Conservation (phyloP, 2,113 vertebrate genomes). For the Percopsis transmontana region DNA sequence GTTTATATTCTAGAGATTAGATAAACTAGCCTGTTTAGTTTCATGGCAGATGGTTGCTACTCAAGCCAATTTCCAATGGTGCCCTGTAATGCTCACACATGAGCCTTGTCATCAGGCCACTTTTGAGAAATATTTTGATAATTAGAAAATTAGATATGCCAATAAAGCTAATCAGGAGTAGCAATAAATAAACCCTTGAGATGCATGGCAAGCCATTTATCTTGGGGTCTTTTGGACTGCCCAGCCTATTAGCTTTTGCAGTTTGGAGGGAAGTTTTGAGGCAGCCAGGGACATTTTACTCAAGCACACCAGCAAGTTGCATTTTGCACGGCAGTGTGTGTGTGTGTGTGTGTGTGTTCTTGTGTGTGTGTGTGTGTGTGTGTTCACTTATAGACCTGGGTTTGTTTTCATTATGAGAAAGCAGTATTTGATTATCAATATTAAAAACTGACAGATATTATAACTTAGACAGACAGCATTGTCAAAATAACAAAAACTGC, state of each 20-base stretch:
- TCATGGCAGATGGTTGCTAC: conserved; percentile 86
- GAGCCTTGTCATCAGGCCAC: conserved; percentile 76
- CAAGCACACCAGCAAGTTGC: conserved; percentile 1
- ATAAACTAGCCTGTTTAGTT: conserved; percentile 89
- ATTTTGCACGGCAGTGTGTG: background rate
- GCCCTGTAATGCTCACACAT: conserved; percentile 84
- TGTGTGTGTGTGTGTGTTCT: background rate
- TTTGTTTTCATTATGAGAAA: background rate
- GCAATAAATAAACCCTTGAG: conserved; percentile 75
- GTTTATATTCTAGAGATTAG: conserved; percentile 89
- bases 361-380: conserved; percentile 5
- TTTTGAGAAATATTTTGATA: conserved; percentile 81
- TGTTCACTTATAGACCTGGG: background rate
- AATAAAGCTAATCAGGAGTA: conserved; percentile 73
- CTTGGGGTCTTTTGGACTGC: conserved; percentile 82
- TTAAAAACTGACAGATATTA: too few relatives aligned
- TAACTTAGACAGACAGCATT: conserved; percentile 2
- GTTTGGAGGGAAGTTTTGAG: conserved; percentile 84
- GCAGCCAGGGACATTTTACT: conserved; percentile 83
- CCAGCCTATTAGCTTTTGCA: conserved; percentile 87
- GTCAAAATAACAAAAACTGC: background rate
- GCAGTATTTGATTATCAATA: background rate
- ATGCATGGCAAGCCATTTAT: conserved; percentile 84
- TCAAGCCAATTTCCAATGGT: conserved; percentile 84
- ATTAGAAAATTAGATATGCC: conserved; percentile 81